phyloP scores from a whole-genome alignment of 2,113 vertebrate species.

The Scolopax mira region DNA sequence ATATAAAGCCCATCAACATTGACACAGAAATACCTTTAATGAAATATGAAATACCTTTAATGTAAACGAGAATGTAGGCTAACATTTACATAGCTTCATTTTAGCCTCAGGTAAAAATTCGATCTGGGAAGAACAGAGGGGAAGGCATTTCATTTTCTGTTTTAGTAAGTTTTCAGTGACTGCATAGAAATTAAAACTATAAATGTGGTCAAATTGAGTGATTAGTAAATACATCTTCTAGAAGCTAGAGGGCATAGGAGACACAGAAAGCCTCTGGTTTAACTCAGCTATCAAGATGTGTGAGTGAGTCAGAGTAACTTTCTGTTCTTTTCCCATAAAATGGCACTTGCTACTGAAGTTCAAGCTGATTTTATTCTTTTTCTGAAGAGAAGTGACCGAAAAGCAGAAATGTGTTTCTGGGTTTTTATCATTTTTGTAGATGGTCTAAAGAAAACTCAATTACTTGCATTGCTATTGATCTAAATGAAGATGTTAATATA shows the following conservation, averaged over 20 bases:
- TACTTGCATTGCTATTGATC: neutral
- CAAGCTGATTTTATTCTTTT: neutral
- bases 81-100: neutral
- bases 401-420: neutral
- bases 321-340: neutral
- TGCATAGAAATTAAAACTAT: neutral
- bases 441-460: neutral
- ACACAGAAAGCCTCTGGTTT: neutral
- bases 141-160: neutral
- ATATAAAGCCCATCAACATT: neutral
- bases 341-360: neutral
- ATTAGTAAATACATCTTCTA: slow-evolving; percentile 28
- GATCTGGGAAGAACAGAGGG: neutral
- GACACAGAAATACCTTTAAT: neutral
- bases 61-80: neutral
- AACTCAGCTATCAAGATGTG: neutral
- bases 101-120: neutral
- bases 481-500: neutral
- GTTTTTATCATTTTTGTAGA: neutral
- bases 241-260: slow-evolving; percentile 69
- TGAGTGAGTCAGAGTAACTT: neutral
- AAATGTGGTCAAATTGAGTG: neutral
- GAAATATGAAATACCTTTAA: neutral
- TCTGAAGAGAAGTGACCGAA: neutral
- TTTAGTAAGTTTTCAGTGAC: neutral